Conservation (phyloP, 2,888 invertebrate species). For the Criorhina ranunculi region DNA sequence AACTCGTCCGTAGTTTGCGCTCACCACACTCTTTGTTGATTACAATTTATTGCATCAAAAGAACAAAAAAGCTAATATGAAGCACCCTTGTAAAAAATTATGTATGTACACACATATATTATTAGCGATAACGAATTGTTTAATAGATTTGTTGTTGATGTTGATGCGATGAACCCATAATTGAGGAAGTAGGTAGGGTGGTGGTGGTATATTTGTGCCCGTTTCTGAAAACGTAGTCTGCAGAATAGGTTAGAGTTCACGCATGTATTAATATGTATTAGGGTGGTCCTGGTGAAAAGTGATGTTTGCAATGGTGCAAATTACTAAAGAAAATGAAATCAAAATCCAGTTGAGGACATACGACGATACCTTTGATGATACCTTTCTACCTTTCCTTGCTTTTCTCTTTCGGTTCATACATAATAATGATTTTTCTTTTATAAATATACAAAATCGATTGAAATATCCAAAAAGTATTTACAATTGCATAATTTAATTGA, state of each 20-base stretch:
- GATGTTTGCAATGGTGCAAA: too few species aligned
- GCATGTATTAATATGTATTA: conserved; percentile 6
- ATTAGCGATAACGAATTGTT: conserved; percentile 49
- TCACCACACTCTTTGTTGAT: conserved; percentile 16
- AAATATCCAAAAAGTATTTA: too few species aligned
- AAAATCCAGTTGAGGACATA: too few species aligned
- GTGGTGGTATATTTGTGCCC: background rate
- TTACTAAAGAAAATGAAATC: too few species aligned
- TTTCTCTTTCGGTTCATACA: too few species aligned
- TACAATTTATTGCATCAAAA: conserved; percentile 49
- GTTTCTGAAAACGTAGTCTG: background rate
- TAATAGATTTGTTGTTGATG: conserved; percentile 54
- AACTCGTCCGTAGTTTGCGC: background rate
- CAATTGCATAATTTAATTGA: too few species aligned
- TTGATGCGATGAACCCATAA: conserved; percentile 24
- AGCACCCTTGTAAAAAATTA: conserved; percentile 26
- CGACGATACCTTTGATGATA: too few species aligned
- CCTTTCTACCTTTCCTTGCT: too few species aligned
- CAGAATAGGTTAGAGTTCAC: conserved; percentile 16
- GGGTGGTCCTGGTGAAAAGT: too few species aligned
- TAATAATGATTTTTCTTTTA: too few species aligned
- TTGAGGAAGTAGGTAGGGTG: conserved; percentile 27
- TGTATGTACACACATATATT: conserved; percentile 18
- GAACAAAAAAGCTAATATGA: conserved; percentile 9
- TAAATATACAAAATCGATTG: too few species aligned